phyloP scores from a whole-genome alignment of 2,797 vertebrate species.

The Crocodylus rhombifer region DNA sequence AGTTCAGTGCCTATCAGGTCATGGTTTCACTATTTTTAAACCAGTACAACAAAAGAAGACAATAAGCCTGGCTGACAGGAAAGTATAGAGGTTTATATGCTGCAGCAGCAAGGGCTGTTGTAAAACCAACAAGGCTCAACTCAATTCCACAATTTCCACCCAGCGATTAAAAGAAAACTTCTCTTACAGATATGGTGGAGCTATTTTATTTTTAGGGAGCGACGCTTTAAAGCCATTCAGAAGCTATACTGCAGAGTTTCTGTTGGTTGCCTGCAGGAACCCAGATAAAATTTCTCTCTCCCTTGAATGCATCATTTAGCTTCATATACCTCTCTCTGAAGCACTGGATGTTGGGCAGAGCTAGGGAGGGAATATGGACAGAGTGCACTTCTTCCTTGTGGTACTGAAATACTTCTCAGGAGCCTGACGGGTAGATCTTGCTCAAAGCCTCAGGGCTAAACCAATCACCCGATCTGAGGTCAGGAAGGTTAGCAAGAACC shows the following conservation, averaged over 20 bases:
- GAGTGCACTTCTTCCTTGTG: no score
- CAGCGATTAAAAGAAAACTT: not conserved
- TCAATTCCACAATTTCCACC: not conserved
- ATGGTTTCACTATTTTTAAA: not conserved
- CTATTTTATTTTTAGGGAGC: not conserved
- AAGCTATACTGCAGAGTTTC: not conserved
- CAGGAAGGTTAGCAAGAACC: no score
- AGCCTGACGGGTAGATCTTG: no score
- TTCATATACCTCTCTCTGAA: no score
- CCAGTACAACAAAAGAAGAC: not conserved
- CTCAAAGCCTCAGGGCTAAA: no score
- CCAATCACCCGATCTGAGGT: no score
- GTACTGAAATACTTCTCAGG: no score
- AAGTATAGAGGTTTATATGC: not conserved
- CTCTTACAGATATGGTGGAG: not conserved
- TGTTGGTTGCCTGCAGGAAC: no score
- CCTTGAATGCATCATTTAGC: no score
- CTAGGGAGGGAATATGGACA: no score
- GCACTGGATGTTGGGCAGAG: no score
- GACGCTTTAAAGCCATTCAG: not conserved
- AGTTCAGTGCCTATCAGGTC: not conserved
- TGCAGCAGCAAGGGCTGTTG: not conserved
- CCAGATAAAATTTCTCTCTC: no score
- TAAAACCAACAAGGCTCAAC: not conserved
- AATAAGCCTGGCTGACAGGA: not conserved